Conservation (phyloP, 2,888 invertebrate species). For the Epinotia nisella region DNA sequence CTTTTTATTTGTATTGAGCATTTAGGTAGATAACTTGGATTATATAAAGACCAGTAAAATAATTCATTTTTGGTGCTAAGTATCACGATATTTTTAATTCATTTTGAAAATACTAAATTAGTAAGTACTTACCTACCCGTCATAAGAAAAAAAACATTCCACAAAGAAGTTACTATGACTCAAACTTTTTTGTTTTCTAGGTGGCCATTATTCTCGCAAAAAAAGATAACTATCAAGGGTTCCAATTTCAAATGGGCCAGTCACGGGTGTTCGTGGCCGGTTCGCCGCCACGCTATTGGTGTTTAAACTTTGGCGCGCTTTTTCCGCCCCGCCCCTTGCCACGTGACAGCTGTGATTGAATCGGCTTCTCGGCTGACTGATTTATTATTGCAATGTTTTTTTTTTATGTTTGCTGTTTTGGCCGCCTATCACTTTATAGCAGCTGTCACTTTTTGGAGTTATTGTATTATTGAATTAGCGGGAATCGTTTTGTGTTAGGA, state of each 20-base stretch:
- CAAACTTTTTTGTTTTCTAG: conserved; percentile 36
- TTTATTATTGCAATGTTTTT: conserved; percentile 73
- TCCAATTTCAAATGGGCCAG: conserved; percentile 78
- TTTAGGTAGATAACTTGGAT: neutral
- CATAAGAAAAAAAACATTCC: neutral
- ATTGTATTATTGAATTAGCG: conserved; percentile 34
- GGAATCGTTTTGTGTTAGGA: neutral
- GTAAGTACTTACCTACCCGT: no score
- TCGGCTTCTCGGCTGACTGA: conserved; percentile 73
- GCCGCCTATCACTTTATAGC: conserved; percentile 71
- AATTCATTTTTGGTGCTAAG: no score
- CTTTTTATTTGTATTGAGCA: neutral
- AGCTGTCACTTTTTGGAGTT: conserved; percentile 54
- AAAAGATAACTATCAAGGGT: conserved; percentile 72
- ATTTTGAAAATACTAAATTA: no score
- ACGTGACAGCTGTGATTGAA: conserved; percentile 82
- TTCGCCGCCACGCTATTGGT: conserved; percentile 74
- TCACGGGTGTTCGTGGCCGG: conserved; percentile 65
- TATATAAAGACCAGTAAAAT: no score
- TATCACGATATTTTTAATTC: no score
- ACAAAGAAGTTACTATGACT: conserved; percentile 19
- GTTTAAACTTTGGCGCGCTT: conserved; percentile 80
- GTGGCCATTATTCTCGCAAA: conserved; percentile 51
- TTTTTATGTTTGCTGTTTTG: conserved; percentile 64
- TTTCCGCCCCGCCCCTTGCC: conserved; percentile 78